Conservation (phyloP, 2,113 vertebrate genomes). For the Amia ocellicauda region DNA sequence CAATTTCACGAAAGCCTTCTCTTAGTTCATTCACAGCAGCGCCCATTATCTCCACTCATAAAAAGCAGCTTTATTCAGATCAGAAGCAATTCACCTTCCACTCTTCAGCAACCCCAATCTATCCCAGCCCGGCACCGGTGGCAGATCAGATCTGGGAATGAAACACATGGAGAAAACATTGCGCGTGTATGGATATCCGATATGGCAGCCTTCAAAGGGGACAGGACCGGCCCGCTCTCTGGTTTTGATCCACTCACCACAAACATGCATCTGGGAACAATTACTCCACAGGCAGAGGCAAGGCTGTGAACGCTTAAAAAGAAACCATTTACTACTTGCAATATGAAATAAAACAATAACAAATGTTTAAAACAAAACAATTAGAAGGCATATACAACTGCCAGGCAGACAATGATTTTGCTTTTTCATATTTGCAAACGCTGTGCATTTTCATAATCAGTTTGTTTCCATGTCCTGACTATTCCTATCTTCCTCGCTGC, state of each 20-base stretch:
- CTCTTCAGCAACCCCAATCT: no score
- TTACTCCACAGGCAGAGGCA: slow-evolving; percentile 52
- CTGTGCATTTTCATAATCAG: no score
- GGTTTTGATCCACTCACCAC: slow-evolving; percentile 52
- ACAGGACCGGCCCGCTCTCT: slow-evolving; percentile 45
- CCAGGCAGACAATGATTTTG: neutral
- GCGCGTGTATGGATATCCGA: slow-evolving; percentile 48
- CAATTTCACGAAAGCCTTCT: no score
- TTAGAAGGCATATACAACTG: neutral
- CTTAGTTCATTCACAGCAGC: no score
- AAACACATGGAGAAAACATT: slow-evolving; percentile 51
- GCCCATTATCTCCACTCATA: no score
- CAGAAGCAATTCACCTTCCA: no score
- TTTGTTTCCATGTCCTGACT: no score
- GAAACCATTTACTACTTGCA: slow-evolving; percentile 12
- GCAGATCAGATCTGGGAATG: slow-evolving; percentile 23
- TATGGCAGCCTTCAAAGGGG: slow-evolving; percentile 44
- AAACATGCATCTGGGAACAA: slow-evolving; percentile 62
- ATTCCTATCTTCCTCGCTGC: no score
- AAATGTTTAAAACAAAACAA: neutral
- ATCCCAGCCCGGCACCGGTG: no score
- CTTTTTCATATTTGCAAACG: no score
- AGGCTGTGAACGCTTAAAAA: slow-evolving; percentile 51
- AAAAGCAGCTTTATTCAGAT: no score
- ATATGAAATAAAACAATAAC: neutral